These are phyloP conservation scores for Xenopus laevis DNA, from an alignment of 2,113 vertebrate genomes.

Conservation along the genomic window DNA sequence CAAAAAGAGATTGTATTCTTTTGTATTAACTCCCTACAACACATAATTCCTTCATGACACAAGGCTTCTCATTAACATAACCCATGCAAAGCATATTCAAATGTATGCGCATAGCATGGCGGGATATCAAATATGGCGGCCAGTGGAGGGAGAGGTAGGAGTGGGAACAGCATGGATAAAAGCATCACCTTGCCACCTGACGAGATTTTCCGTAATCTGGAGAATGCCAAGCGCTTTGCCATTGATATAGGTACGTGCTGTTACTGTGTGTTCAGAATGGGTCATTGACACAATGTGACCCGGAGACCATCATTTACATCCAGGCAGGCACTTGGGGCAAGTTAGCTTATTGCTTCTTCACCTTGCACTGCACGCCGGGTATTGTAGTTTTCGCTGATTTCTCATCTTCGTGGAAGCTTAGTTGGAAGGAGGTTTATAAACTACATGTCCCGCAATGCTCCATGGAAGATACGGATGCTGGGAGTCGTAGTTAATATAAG, in stretches of 20 bases:
- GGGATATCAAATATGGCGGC: slow-evolving; percentile 68
- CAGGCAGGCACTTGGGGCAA: slow-evolving; percentile 12
- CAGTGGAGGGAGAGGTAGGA: slow-evolving; percentile 63
- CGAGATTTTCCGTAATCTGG: slow-evolving; percentile 92
- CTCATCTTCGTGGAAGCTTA: too few species aligned
- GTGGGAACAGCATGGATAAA: slow-evolving; percentile 80
- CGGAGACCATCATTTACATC: background rate
- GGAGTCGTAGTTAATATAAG: background rate
- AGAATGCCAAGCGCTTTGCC: slow-evolving; percentile 93
- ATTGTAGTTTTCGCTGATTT: background rate
- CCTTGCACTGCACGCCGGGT: slow-evolving; percentile 1
- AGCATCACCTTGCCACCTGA: slow-evolving; percentile 92
- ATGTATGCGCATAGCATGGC: slow-evolving; percentile 45
- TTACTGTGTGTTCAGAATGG: background rate
- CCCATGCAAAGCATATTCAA: slow-evolving; percentile 37
- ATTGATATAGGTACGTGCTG: slow-evolving; percentile 85
- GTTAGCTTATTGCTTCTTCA: background rate
- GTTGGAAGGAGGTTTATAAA: accelerated
- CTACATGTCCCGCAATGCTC: slow-evolving; percentile 38
- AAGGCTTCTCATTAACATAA: slow-evolving; percentile 49
- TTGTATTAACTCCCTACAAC: too few species aligned
- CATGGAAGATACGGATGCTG: background rate
- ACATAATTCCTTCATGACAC: background rate
- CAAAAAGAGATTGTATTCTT: too few species aligned
- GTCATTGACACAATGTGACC: background rate